Conservation (phyloP, 2,888 invertebrate species). For the Phengaris alcon region DNA sequence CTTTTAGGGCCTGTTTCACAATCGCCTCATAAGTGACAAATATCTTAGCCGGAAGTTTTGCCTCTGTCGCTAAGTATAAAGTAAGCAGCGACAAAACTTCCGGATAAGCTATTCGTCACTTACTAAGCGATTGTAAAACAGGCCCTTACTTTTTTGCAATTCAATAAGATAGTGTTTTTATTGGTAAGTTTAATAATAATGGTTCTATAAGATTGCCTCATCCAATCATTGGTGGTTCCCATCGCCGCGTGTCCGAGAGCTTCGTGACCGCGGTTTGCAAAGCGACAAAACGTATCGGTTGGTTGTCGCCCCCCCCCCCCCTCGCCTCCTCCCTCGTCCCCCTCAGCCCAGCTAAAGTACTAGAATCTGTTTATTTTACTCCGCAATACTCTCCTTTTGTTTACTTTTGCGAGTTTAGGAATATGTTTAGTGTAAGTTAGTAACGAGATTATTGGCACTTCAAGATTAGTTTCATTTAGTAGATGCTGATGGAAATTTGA, state of each 20-base stretch:
- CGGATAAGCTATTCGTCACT: too few relatives aligned
- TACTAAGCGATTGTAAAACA: too few relatives aligned
- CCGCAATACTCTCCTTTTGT: constrained; percentile 22
- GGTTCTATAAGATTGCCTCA: background rate
- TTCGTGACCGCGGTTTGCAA: constrained; percentile 53
- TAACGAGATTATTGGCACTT: background rate
- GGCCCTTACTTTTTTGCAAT: too few relatives aligned
- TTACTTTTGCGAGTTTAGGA: background rate
- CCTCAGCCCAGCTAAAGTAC: constrained; percentile 24
- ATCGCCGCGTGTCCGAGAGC: constrained; percentile 41
- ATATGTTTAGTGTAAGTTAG: background rate
- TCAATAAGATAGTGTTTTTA: too few relatives aligned
- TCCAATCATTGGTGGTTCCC: constrained; percentile 35
- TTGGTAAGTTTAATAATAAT: too few relatives aligned
- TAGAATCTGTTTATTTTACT: constrained; percentile 29
- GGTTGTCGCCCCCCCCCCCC: constrained; percentile 43
- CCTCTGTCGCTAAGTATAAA: too few relatives aligned
- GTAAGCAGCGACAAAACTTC: too few relatives aligned
- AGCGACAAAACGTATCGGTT: constrained; percentile 74
- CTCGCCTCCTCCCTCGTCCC: constrained; percentile 18
- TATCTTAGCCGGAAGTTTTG: too few relatives aligned
- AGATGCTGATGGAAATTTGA: too few relatives aligned
- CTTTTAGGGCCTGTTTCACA: too few relatives aligned
- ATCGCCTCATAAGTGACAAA: too few relatives aligned
- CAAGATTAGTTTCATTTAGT: background rate